Base-by-base conservation (phyloP, 2,797 vertebrate species). In the Microctenopoma stevenorrisi region DNA sequence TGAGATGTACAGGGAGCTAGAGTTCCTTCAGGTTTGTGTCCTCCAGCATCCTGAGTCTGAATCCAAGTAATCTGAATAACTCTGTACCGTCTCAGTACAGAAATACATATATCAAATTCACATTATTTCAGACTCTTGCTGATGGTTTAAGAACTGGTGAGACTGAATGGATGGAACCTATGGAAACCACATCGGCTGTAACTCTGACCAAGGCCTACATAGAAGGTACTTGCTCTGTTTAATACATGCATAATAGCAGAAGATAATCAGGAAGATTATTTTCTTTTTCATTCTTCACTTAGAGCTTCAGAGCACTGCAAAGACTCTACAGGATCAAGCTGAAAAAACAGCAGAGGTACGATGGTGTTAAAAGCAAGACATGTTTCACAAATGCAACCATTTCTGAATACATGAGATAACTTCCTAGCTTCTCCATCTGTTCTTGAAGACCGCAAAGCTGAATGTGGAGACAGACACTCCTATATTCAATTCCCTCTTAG, bases 111-210 rank as follows among this genome's bases (percentile, higher is more conserved):
- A 51, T 46, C 25, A 12, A 6, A 37, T 57, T 35, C 0, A 18
- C 84, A 15, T 67, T 54, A 43, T 78, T 80, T 64, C 76, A 99
- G 98, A 92, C 88, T 86, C 93, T 99, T 82, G 95, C 95, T 46
- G 93, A 95, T 78, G 95, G 95, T 68, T 88, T 99, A 89, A 96
- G 93, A 88, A 96, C 86, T 0, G 96, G 95, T 64, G 92, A 95
- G 81, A 96, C 93, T 0, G 96, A 97, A 66, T 99, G 97, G 97
- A 91, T 95, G 33, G 96, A 97, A 53, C 93, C 95, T 0, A 61
- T 94, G 37, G 95, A 96, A 79, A 86, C 84, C 49, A 92, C 89
- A 5, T 91, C 96, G 40, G 94, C 96, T 73, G 73, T 95, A 64
- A 92, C 95, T 56, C 83, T 96, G 77, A 95, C 95, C 49, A 95